These are phyloP conservation scores for Discoglossus pictus DNA, from an alignment of 2,797 vertebrate species.

Conservation along the genomic window DNA sequence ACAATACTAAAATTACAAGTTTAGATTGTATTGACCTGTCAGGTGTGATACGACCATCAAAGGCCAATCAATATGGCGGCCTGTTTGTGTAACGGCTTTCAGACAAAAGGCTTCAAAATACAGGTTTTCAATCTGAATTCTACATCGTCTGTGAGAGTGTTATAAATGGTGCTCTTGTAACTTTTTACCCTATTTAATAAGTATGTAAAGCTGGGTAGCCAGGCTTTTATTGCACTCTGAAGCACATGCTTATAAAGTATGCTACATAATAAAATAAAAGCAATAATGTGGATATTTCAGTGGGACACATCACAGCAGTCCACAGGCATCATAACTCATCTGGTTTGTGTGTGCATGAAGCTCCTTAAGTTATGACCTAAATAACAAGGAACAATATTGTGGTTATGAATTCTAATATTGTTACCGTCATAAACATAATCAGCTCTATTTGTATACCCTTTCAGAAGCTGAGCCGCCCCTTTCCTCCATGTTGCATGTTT, in stretches of 20 bases:
- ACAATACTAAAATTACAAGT: too few species aligned
- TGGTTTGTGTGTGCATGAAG: conserved; percentile 70
- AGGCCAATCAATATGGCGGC: too few species aligned
- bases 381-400: conserved; percentile 88
- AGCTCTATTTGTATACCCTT: conserved; percentile 3
- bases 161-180: conserved; percentile 70
- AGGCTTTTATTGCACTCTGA: conserved; percentile 70
- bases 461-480: background rate
- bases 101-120: too few species aligned
- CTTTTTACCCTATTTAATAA: conserved; percentile 78
- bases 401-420: conserved; percentile 84
- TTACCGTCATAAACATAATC: conserved; percentile 53
- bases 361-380: conserved; percentile 86
- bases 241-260: conserved; percentile 78
- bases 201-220: conserved; percentile 63
- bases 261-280: conserved; percentile 90
- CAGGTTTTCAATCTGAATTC: conserved; percentile 44
- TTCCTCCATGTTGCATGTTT: background rate
- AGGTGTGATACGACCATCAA: too few species aligned
- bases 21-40: too few species aligned
- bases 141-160: conserved; percentile 63
- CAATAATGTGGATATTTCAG: conserved; percentile 90
- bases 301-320: conserved; percentile 79
- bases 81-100: too few species aligned
- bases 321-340: conserved; percentile 74